These are phyloP conservation scores for Stegophylla sp. DNA, from an alignment of 2,888 invertebrate genomes.

Conservation along the genomic window DNA sequence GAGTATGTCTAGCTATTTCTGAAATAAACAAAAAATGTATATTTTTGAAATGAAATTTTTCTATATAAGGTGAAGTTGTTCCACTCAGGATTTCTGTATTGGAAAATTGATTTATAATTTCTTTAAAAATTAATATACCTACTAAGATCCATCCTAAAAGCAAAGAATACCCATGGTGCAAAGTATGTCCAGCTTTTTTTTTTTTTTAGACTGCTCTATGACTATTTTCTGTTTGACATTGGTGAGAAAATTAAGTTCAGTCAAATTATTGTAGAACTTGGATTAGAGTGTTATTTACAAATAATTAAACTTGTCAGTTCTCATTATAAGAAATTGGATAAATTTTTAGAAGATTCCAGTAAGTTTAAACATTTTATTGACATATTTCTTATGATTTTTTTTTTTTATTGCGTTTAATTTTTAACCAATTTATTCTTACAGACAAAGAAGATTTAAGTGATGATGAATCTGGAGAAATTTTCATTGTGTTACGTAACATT, in stretches of 20 bases:
- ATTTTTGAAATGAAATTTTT: too few species aligned
- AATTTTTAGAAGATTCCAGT: slow-evolving; percentile 43
- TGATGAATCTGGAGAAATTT: slow-evolving; percentile 22
- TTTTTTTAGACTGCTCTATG: slow-evolving; percentile 46
- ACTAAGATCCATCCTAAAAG: too few species aligned
- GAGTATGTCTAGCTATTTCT: too few species aligned
- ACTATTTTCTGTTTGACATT: slow-evolving; percentile 44
- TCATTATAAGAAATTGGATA: slow-evolving; percentile 37
- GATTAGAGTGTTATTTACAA: slow-evolving; percentile 49
- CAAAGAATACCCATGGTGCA: too few species aligned
- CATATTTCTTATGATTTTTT: not conserved
- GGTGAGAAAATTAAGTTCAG: slow-evolving; percentile 29
- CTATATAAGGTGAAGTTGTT: too few species aligned
- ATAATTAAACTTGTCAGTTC: slow-evolving; percentile 34
- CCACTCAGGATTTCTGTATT: not conserved
- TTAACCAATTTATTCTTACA: not conserved
- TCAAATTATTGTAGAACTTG: slow-evolving; percentile 31
- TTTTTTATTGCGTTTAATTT: not conserved
- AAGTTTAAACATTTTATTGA: not conserved
- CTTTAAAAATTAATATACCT: too few species aligned
- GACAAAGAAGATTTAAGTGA: slow-evolving; percentile 13
- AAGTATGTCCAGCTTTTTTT: too few species aligned
- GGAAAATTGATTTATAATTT: not conserved
- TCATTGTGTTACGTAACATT: slow-evolving; percentile 30
- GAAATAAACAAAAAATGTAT: too few species aligned